Base-by-base conservation (phyloP, 1,140 invertebrate species). In the Drosophila bipectinata region DNA sequence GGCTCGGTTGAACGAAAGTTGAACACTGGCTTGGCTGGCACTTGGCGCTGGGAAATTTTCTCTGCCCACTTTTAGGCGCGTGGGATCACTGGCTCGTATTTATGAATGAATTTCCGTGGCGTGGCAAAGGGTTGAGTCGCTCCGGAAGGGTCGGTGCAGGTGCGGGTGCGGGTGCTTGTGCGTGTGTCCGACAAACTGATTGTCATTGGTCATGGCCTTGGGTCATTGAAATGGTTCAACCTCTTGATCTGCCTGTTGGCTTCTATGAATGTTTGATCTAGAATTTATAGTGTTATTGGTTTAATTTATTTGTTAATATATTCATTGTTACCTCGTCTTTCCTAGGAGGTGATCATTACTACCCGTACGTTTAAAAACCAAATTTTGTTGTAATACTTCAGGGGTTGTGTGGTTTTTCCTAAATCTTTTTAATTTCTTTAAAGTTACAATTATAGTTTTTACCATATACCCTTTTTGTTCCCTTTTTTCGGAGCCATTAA, bases 151-250 rank as follows among this genome's bases (percentile, higher is more conserved):
- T 44, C 41, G 18, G 39, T 15, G 15, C 15, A 1, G 15, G 15
- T 3, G 15, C 15, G 15, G 15, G 15, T 3, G 1, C 9, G 18
- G n/a, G 3, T 2, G 73, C 57, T 45, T 44, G 61, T 85, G 82
- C 74, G 82, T 88, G 82, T 56, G 73, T 53, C 71, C 74, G 51
- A 59, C 47, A 71, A 78, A 88, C 67, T 73, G 66, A 87, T 78
- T 85, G 78, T 85, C 82, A 85, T 78, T 85, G 82, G 82, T 85
- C 82, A 77, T 87, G 83, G 78, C 78, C 69, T 67, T 87, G 62
- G 48, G 48, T 41, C 59, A 6, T 34, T 14, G n/a, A 45, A 15
- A 47, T 12, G 34, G 34, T 37, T 37, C 10, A 12, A 37, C 34
- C 34, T n/a, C 34, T 37, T 37, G 34, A 37, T 37, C 34, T 37